Conservation (phyloP, 2,888 invertebrate genomes). For the Exocentrus adspersus region DNA sequence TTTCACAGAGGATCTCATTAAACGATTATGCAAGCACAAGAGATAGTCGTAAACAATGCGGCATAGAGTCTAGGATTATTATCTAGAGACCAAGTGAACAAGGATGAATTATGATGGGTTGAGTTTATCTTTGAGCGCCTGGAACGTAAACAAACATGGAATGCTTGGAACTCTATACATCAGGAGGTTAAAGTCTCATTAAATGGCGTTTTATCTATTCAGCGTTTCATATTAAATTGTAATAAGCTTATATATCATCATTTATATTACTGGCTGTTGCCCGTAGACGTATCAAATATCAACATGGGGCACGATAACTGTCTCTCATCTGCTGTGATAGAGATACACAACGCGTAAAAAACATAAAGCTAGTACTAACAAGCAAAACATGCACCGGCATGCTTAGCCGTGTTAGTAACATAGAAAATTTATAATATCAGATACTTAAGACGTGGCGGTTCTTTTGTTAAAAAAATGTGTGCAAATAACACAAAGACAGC, state of each 20-base stretch:
- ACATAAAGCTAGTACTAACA: neutral
- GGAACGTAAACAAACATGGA: neutral
- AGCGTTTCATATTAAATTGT: slow-evolving; percentile 1
- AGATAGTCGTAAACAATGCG: neutral
- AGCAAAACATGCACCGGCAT: neutral
- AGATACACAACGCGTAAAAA: too few species aligned
- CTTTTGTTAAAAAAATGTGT: neutral
- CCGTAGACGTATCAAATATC: too few species aligned
- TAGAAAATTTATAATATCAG: neutral
- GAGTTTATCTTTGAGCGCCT: neutral
- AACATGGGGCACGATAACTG: too few species aligned
- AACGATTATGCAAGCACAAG: neutral
- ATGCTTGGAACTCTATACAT: neutral
- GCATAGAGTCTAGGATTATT: neutral
- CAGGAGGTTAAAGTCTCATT: neutral
- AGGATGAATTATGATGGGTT: neutral
- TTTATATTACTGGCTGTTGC: too few species aligned
- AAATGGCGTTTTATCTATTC: neutral
- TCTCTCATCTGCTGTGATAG: too few species aligned
- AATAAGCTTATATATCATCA: neutral
- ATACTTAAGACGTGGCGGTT: neutral
- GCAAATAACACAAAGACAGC: too few species aligned
- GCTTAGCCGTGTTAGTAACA: neutral
- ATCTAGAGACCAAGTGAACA: slow-evolving; percentile 1
- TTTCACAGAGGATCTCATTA: too few species aligned